Base-by-base conservation (phyloP, 2,888 invertebrate species). In the Villa cingulata region DNA sequence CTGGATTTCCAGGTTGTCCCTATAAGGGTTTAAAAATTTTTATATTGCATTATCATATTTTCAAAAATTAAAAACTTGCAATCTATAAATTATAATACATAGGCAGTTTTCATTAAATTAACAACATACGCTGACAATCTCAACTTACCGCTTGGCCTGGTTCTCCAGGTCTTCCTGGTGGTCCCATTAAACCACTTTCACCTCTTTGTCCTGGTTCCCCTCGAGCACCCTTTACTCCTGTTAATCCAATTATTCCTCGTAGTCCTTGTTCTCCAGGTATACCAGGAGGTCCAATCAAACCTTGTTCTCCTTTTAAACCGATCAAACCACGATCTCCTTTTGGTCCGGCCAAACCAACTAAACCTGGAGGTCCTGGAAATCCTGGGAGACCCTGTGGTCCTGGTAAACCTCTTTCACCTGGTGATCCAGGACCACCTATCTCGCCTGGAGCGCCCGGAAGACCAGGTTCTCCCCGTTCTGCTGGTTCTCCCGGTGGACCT, bases 401-500 rank as follows among this genome's bases (percentile, higher is more conserved):
- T 23, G 77, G 73, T 18, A 75, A 73, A 2, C 88, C 88, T 50
- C 86, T 68, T 56, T 86, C 86, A 36, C 87, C 88, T 3, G 79
- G 74, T 2, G 74, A 73, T 1, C 88, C 88, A 1, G 75, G 67
- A n/a, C 86, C 80, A 2, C 87, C 87, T 15, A 73, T 62, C 58
- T 83, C 83, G 34, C 83, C 83, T 7, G 80, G 74, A 1, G 74
- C 66, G 2, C 88, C 88, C 1, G 83, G 77, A 6, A 75, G 68
- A 4, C 87, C 87, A 1, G 81, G 74, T 58, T 86, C 86, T 18
- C 87, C 86, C 58, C 86, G 71, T 64, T 86, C 86, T 0, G 83
- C 87, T 41, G 83, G 80, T 65, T 87, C 87, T 16, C 88, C 88
- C 0, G 84, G 83, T 2, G 83, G 80, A 2, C 88, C 88, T 1